A percentile compares a stretch with the other conserved stretches of the same genome.
phyloP scores from a whole-genome alignment of 1,140 invertebrate genomes.

The Rhynchophorus ferrugineus region DNA sequence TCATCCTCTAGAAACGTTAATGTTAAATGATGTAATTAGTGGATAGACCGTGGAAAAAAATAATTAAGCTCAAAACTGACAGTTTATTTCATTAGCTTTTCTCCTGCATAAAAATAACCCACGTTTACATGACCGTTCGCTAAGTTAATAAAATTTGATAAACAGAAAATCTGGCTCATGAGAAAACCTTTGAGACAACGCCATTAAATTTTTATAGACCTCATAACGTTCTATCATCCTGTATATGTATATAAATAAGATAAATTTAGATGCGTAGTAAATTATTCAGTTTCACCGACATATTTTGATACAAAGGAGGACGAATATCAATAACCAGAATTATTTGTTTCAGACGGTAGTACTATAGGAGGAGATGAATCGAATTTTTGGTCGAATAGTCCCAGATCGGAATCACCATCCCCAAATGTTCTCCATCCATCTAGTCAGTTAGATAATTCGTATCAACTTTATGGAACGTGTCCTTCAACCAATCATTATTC shows the following conservation, averaged over 20 bases:
- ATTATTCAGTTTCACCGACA: too few species aligned
- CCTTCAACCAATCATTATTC: slow-evolving; percentile 27
- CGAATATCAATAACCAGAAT: background rate
- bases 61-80: slow-evolving; percentile 9
- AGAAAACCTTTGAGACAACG: slow-evolving; percentile 9
- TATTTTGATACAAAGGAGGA: too few species aligned
- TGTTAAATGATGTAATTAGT: slow-evolving; percentile 1
- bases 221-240: slow-evolving; percentile 5
- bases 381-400: slow-evolving; percentile 38
- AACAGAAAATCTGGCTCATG: slow-evolving; percentile 18
- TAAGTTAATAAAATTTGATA: slow-evolving; percentile 22
- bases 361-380: slow-evolving; percentile 34
- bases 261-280: slow-evolving; percentile 7
- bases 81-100: slow-evolving; percentile 15
- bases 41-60: background rate
- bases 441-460: slow-evolving; percentile 29
- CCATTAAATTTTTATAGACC: slow-evolving; percentile 19
- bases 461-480: slow-evolving; percentile 33
- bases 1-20: slow-evolving; percentile 1
- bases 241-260: slow-evolving; percentile 12
- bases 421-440: slow-evolving; percentile 26
- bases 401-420: slow-evolving; percentile 37
- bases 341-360: slow-evolving; percentile 30
- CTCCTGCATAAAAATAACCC: slow-evolving; percentile 19
- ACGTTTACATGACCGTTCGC: slow-evolving; percentile 9